phyloP scores from a whole-genome alignment of 1,140 invertebrate species.

The Diploscapter pachys region DNA sequence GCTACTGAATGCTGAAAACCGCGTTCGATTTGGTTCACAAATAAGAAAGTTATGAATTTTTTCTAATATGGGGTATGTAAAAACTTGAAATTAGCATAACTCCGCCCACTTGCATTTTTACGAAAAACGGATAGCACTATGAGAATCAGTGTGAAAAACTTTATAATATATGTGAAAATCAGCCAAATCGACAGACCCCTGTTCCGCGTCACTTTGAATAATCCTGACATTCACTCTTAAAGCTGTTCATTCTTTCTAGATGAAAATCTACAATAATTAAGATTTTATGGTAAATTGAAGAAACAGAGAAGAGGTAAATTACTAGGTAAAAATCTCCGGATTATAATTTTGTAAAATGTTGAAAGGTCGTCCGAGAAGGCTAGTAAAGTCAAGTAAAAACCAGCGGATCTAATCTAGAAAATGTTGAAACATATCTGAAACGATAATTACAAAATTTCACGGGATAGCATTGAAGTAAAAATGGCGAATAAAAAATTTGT shows the following conservation, averaged over 20 bases:
- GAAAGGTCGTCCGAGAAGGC: background rate
- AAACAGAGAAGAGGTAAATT: slow-evolving; percentile 1
- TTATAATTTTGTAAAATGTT: slow-evolving; percentile 2
- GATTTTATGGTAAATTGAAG: background rate
- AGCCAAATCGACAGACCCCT: too few species aligned
- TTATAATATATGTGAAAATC: too few species aligned
- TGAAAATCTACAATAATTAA: background rate
- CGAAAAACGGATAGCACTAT: too few species aligned
- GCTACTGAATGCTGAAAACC: too few species aligned
- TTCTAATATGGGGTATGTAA: too few species aligned
- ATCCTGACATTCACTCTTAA: too few species aligned
- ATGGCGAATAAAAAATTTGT: slow-evolving; percentile 2
- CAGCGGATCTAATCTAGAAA: background rate
- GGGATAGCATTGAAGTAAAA: background rate
- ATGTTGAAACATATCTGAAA: background rate
- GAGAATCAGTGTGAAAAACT: too few species aligned
- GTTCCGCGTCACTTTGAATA: too few species aligned
- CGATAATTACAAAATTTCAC: background rate
- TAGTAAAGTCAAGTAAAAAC: background rate
- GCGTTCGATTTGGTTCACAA: too few species aligned
- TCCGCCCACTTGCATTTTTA: too few species aligned
- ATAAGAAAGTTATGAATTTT: too few species aligned
- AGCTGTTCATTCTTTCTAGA: background rate
- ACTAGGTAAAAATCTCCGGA: slow-evolving; percentile 5
- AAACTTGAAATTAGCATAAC: too few species aligned